Evolutionary conservation across 2,797 vertebrate genomes (phyloP), one percentile per base, ranked within the genome.

Genomic region (Alosa sapidissima): DNA sequence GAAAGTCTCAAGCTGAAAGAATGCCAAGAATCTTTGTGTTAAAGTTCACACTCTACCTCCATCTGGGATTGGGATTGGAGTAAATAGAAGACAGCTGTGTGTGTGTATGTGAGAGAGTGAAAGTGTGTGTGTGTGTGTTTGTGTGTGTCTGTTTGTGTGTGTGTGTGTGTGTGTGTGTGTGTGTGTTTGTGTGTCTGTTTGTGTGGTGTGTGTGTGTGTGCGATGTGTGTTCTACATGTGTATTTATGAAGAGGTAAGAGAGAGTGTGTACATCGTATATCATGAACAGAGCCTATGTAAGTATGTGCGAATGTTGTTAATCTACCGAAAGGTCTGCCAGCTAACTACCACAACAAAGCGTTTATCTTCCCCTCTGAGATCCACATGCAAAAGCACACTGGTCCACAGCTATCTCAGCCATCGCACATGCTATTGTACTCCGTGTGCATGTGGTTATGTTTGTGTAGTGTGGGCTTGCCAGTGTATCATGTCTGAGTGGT

Each of bases 1-100:
- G 91, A 90, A 93, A 94, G 90, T 88, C 16, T 21, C 91, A 92
- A 91, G 89, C 86, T 84, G 87, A 78, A 93, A 91, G 92, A 94
- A 95, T 94, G 93, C 90, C 88, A 94, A 91, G 92, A 95, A 95
- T 94, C 92, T 33, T 82, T 82, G 92, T 93, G 93, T 93, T 94
- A 91, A 92, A 93, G 92, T 95, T 94, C 91, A 91, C 91, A 92
- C 91, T 91, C 87, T 89, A 91, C 91, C 90, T 88, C 91, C 92
- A 92, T 92, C 90, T 94, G 88, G 0, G 84, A 87, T 91, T 90
- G 91, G 90, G 72, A 93, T 93, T 89, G 89, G 84, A 84, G 90
- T 87, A 93, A 94, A 95, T 94, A 91, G 91, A 91, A 94, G 90
- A 86, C 92, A 93, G 91, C 92, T 93, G 93, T 93, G 91, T 89